phyloP scores from a whole-genome alignment of 37 sponge, comb jelly and placozoan genomes.

The Aplysina aerophoba region DNA sequence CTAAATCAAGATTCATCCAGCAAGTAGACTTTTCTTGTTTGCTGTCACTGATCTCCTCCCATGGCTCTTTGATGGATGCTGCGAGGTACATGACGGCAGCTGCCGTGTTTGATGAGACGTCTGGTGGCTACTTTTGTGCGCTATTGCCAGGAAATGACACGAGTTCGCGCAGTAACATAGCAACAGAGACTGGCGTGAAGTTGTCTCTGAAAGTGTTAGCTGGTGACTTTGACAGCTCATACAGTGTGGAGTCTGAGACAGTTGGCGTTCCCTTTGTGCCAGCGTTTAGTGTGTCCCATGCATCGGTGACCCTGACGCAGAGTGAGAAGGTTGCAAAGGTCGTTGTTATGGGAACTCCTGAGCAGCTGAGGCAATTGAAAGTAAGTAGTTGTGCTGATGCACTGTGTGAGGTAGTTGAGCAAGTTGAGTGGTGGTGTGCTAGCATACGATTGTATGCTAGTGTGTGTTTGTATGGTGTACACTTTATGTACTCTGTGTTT shows the following conservation, averaged over 20 bases:
- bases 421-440: too few relatives aligned
- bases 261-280: slow-evolving; percentile 59
- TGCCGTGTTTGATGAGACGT: slow-evolving; percentile 47
- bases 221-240: slow-evolving; percentile 43
- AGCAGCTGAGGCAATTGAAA: slow-evolving; percentile 52
- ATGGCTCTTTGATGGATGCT: background rate
- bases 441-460: too few relatives aligned
- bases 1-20: slow-evolving; percentile 32
- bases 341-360: slow-evolving; percentile 45
- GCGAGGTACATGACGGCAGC: slow-evolving; percentile 27
- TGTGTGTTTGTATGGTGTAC: background rate
- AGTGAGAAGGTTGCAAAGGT: slow-evolving; percentile 22
- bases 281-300: slow-evolving; percentile 50
- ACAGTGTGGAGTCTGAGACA: slow-evolving; percentile 42
- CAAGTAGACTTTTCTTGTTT: slow-evolving; percentile 72
- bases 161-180: slow-evolving; percentile 7
- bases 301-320: slow-evolving; percentile 5
- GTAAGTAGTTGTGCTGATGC: slow-evolving; percentile 20
- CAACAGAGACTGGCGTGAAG: slow-evolving; percentile 35
- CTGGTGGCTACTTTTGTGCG: slow-evolving; percentile 53
- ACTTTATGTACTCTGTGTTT: background rate
- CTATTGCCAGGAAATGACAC: slow-evolving; percentile 1
- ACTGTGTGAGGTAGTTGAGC: too few relatives aligned
- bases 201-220: slow-evolving; percentile 55
- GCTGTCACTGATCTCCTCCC: slow-evolving; percentile 40